Conservation (phyloP, 2,113 vertebrate genomes). For the Pterophyllum scalare region DNA sequence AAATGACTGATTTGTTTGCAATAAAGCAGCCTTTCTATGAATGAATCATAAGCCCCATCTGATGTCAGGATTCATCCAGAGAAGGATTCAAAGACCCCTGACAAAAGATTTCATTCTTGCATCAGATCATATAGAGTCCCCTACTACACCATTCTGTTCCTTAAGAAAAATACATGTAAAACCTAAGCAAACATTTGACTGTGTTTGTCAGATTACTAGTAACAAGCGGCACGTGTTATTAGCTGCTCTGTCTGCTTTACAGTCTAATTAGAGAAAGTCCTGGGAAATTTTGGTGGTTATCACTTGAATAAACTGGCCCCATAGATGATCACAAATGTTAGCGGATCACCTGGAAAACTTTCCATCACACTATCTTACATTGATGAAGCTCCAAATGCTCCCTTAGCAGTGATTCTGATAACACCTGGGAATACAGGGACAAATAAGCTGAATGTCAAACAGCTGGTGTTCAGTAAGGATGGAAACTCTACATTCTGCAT, state of each 20-base stretch:
- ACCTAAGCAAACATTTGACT: not conserved
- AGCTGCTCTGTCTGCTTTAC: not conserved
- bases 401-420: conserved; percentile 36
- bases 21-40: not conserved
- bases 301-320: not conserved
- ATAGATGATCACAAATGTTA: not conserved
- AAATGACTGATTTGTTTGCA: not conserved
- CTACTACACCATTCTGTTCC: not conserved
- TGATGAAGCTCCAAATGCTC: conserved; percentile 37
- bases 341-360: not conserved
- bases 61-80: rapidly evolving
- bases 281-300: not conserved
- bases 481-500: conserved; percentile 29
- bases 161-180: not conserved
- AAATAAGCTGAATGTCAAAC: conserved; percentile 67
- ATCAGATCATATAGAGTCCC: no score
- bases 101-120: not conserved
- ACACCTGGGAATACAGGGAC: conserved; percentile 59
- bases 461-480: conserved; percentile 54
- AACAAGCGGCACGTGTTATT: conserved; percentile 3
- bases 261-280: not conserved
- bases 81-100: not conserved
- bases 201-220: not conserved
- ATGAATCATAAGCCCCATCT: not conserved
- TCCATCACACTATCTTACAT: conserved; percentile 34